Percentiles rank a stretch among this genome's conserved stretches.
Conservation (phyloP, 2,797 vertebrate species). For the Enoplosus armatus region DNA sequence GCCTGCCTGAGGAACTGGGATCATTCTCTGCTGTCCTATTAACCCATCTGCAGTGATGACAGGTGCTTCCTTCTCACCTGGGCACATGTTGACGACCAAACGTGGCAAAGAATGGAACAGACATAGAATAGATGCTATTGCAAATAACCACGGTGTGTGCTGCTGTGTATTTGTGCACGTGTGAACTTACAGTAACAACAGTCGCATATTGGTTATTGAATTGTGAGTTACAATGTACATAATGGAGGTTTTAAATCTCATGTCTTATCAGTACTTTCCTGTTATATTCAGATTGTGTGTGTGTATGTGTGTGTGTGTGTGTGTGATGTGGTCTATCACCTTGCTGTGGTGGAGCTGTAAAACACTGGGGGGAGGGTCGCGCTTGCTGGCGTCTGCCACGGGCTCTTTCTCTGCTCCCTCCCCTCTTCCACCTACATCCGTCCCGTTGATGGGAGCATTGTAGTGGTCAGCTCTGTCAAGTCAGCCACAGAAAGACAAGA, state of each 20-base stretch:
- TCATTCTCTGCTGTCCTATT: conserved; percentile 1
- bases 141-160: background rate
- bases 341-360: background rate
- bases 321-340: background rate
- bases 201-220: background rate
- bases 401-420: conserved; percentile 29
- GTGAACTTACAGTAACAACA: conserved; percentile 2
- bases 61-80: conserved; percentile 43
- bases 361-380: conserved; percentile 23
- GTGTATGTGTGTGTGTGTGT: conserved; percentile 21
- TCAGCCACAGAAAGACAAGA: background rate
- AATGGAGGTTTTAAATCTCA: background rate
- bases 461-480: conserved; percentile 20
- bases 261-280: conserved; percentile 11
- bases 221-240: background rate
- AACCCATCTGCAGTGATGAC: conserved; percentile 18
- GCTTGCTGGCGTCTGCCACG: conserved; percentile 1
- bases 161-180: background rate
- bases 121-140: background rate
- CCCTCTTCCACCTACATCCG: conserved; percentile 44
- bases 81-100: background rate
- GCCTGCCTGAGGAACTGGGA: background rate
- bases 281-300: background rate
- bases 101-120: background rate
- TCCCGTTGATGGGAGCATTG: conserved; percentile 32